Percentiles rank a stretch among this genome's conserved stretches.
phyloP scores from a whole-genome alignment of 2,113 vertebrate genomes.

The Suncus etruscus region DNA sequence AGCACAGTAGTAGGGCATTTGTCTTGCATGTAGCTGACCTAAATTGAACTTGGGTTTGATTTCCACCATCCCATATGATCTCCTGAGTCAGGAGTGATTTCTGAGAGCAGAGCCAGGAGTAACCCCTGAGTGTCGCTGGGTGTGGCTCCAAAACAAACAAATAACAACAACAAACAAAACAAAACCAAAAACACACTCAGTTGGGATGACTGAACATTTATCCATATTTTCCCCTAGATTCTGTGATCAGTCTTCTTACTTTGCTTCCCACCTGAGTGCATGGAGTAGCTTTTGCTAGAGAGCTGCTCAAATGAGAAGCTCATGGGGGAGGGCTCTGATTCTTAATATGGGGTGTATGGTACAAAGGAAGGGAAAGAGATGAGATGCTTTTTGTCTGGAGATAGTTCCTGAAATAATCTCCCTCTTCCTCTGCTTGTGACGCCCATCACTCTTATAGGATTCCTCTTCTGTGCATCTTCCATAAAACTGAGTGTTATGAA shows the following conservation, averaged over 20 bases:
- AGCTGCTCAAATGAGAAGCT: not conserved
- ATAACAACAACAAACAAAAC: no score
- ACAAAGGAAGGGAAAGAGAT: not conserved
- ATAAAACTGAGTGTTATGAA: not conserved
- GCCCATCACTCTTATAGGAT: not conserved
- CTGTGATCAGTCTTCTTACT: not conserved
- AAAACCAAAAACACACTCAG: not conserved
- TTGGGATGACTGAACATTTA: not conserved
- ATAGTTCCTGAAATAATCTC: not conserved
- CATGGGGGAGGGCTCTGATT: not conserved
- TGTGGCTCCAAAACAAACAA: no score
- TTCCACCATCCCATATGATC: no score
- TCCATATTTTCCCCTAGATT: not conserved
- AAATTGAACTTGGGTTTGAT: no score
- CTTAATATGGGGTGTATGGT: not conserved
- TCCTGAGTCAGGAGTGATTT: no score
- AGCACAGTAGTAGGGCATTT: no score
- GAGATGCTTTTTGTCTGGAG: not conserved
- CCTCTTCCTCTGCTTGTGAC: not conserved
- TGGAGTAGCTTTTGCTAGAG: not conserved
- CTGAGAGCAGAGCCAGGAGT: no score
- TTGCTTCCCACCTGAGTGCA: not conserved
- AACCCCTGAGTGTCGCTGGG: no score
- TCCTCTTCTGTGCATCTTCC: not conserved
- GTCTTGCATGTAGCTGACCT: no score